Evolutionary conservation across 2,113 vertebrate genomes (phyloP), one percentile per base, ranked within the genome.

Genomic region (Chionomys nivalis): DNA sequence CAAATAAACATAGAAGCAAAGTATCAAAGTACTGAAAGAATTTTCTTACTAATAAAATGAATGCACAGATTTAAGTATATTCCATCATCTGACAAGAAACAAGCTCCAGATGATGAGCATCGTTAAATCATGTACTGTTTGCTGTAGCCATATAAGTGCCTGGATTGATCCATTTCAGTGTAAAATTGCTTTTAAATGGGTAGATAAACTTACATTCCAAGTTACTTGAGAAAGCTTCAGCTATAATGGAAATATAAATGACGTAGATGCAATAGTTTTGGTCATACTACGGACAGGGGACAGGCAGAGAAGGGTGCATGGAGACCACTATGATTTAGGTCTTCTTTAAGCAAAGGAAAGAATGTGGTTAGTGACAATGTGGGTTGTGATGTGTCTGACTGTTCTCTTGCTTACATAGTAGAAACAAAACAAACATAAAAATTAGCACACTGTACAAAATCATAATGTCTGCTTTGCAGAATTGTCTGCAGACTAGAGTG

Each of bases 1-100:
- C 2, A 70, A 44, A 83, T 31, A 78, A 33, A 39, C 7, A 33
- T 49, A 76, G 21, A 13, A 88, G 3, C 39, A 36, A 79, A 79
- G 81, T 90, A 19, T 88, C 49, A 83, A 91, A 77, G 6, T 93
- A 63, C 26, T 39, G 58, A 83, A 47, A 72, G 5, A 87, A 87
- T 16, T 83, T 61, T 52, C 55, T 49, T 78, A 89, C 93, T 87
- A 78, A 87, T 85, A 75, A 94, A 89, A 90, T 3, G 4, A 61
- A 79, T 65, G 16, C 31, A 55, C 42, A 90, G 44, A 63, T 93
- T 87, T 36, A 36, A 78, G 19, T 28, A 68, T 82, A n/a, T 55
- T 39, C 47, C 11, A 5, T 87, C 16, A 79, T 52, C 55, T 87
- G 1, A 2, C 47, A 75, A 31, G n/a, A 78, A 95, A n/a, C 21